phyloP scores from a whole-genome alignment of 2,113 vertebrate genomes.

The Eolophus roseicapilla region DNA sequence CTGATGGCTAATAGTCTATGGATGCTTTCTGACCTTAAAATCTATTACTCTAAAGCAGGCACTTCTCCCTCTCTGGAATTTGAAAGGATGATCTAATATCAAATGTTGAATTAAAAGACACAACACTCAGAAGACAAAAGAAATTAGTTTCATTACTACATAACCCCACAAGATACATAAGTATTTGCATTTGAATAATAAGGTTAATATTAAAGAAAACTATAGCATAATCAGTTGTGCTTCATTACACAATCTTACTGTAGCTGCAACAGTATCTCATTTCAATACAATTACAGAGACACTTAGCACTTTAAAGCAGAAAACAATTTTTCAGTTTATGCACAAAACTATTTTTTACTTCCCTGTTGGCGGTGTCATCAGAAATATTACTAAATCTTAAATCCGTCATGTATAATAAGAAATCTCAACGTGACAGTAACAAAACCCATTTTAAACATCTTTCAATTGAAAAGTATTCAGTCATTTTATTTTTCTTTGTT shows the following conservation, averaged over 20 bases:
- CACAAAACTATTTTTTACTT: neutral
- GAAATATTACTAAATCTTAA: conserved; percentile 1
- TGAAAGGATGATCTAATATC: neutral
- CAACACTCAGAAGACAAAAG: neutral
- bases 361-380: neutral
- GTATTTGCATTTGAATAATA: conserved; percentile 3
- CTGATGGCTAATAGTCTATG: neutral
- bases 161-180: neutral
- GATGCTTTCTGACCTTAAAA: neutral
- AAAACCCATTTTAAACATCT: neutral
- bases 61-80: neutral
- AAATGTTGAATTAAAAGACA: neutral
- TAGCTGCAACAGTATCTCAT: neutral
- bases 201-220: neutral
- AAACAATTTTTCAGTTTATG: neutral
- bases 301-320: neutral
- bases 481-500: too few relatives aligned
- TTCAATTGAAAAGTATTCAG: neutral
- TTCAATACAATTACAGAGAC: neutral
- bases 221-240: neutral
- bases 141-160: neutral
- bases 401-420: neutral
- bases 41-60: neutral
- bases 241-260: neutral
- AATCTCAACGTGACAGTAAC: neutral